Evolutionary conservation across 2,797 vertebrate genomes (phyloP).

Genomic region (Huso huso): DNA sequence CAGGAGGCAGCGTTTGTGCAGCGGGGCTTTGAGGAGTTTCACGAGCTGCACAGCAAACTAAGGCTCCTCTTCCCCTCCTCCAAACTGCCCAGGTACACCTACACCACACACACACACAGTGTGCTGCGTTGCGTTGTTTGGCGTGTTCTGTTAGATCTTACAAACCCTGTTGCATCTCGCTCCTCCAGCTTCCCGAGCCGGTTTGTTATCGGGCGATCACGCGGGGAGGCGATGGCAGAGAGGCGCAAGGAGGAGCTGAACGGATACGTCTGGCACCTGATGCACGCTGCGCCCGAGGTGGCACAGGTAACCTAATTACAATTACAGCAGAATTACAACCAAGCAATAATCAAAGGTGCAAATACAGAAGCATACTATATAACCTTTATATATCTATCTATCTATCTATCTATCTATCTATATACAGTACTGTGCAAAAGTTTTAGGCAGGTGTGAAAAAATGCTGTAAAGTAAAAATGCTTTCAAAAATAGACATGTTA

Average conservation of each 20-base stretch:
- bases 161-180: background rate
- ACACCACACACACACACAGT: background rate
- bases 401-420: too few relatives aligned
- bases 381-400: too few relatives aligned
- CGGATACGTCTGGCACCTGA: conserved; percentile 86
- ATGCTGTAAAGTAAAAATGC: too few relatives aligned
- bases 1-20: conserved; percentile 71
- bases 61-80: conserved; percentile 84
- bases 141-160: background rate
- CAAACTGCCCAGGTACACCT: conserved; percentile 76
- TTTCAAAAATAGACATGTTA: too few relatives aligned
- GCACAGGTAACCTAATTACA: conserved; percentile 66
- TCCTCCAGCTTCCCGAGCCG: conserved; percentile 80
- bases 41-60: conserved; percentile 88
- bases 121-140: background rate
- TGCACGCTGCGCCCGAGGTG: conserved; percentile 70
- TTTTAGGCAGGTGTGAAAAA: too few relatives aligned
- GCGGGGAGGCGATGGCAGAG: conserved; percentile 80
- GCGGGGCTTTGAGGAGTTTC: conserved; percentile 90
- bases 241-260: conserved; percentile 83
- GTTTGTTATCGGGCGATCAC: conserved; percentile 80
- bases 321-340: too few relatives aligned
- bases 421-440: too few relatives aligned
- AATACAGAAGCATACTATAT: too few relatives aligned
- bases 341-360: too few relatives aligned